A percentile compares a stretch with the other conserved stretches of the same genome.
Evolutionary conservation across 2,888 invertebrate genomes (phyloP).

Genomic region (Apodemia zela): DNA sequence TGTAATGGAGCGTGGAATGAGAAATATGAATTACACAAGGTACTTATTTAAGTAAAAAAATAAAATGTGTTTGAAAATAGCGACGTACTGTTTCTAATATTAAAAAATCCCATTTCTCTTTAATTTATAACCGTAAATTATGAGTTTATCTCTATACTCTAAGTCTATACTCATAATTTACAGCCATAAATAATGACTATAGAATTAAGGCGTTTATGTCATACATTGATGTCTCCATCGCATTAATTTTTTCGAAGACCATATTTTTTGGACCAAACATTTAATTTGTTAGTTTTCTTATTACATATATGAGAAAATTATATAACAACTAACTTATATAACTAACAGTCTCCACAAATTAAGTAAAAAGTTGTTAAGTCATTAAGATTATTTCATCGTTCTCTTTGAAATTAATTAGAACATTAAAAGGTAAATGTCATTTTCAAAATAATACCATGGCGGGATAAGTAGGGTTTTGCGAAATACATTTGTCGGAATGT

Average conservation of each 20-base stretch:
- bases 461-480: background rate
- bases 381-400: conserved; percentile 3
- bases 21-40: no score
- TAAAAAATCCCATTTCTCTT: no score
- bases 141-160: no score
- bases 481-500: conserved; percentile 18
- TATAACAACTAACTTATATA: conserved; percentile 36
- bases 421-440: conserved; percentile 6
- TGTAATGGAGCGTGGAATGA: no score
- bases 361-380: conserved; percentile 39
- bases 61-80: no score
- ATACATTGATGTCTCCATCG: no score
- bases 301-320: conserved; percentile 29
- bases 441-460: conserved; percentile 6
- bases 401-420: background rate
- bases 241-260: background rate
- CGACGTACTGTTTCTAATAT: no score
- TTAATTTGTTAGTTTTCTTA: conserved; percentile 34
- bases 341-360: conserved; percentile 59
- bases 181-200: no score
- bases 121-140: no score
- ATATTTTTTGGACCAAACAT: background rate
- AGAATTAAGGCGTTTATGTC: no score
- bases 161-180: no score
- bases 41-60: no score